These are phyloP conservation scores for Sebastes baramenuke DNA, from an alignment of 2,797 vertebrate species.

Conservation along the genomic window DNA sequence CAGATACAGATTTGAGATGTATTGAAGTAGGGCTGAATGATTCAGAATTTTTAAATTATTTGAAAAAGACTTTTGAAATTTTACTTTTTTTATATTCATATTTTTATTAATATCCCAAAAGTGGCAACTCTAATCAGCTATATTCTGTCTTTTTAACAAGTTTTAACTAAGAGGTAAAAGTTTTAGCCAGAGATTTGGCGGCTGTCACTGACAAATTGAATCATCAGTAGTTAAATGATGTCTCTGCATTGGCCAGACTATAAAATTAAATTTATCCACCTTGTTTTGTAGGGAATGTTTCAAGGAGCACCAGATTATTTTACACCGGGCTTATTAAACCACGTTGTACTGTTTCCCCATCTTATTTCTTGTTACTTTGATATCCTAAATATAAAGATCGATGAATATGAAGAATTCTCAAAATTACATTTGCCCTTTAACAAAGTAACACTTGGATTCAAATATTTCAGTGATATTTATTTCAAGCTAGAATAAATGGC, in stretches of 20 bases:
- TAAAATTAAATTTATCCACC: background rate
- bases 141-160: background rate
- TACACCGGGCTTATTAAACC: background rate
- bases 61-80: background rate
- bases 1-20: background rate
- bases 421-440: constrained; percentile 38
- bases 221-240: background rate
- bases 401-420: constrained; percentile 25
- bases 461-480: constrained; percentile 32
- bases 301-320: background rate
- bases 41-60: background rate
- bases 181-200: background rate
- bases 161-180: background rate
- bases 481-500: constrained; percentile 7
- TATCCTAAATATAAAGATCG: background rate
- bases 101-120: background rate
- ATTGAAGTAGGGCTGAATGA: background rate
- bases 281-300: background rate
- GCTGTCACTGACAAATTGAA: background rate
- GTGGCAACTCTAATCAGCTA: background rate
- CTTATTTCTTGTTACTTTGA: background rate
- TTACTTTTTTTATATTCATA: background rate
- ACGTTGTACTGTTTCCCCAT: background rate
- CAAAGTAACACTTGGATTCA: constrained; percentile 14
- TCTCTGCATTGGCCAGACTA: background rate